These are phyloP conservation scores for Drosophila putrida DNA, from an alignment of 2,888 invertebrate genomes.

Conservation along the genomic window DNA sequence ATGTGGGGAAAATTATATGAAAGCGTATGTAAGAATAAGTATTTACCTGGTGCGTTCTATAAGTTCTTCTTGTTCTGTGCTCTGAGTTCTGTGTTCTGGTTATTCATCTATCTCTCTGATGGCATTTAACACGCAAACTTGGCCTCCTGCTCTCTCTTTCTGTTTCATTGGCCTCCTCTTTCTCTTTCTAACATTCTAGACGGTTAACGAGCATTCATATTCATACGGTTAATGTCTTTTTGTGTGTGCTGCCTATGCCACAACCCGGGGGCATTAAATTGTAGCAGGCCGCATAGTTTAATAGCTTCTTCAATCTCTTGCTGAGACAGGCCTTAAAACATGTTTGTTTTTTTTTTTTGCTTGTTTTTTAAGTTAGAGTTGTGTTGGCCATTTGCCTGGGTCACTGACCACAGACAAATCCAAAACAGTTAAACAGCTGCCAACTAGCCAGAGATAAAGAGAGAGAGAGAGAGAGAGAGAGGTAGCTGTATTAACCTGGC, in stretches of 20 bases:
- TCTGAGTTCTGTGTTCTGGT: conserved; percentile 24
- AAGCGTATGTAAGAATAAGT: conserved; percentile 2
- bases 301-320: conserved; percentile 26
- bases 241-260: conserved; percentile 18
- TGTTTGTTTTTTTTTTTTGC: conserved; percentile 55
- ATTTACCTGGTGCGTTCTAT: conserved; percentile 40
- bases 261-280: conserved; percentile 48
- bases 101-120: conserved; percentile 42
- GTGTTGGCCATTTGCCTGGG: conserved; percentile 42
- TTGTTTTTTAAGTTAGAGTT: background rate
- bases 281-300: conserved; percentile 48
- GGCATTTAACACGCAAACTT: conserved; percentile 63
- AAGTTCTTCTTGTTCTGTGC: conserved; percentile 30
- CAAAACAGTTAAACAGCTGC: conserved; percentile 64
- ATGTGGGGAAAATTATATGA: conserved; percentile 45
- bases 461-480: background rate
- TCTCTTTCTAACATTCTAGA: background rate
- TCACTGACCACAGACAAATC: conserved; percentile 79
- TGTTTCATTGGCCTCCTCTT: background rate
- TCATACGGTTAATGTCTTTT: conserved; percentile 70
- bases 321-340: conserved; percentile 52
- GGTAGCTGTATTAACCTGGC: conserved; percentile 20
- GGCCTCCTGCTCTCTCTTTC: background rate
- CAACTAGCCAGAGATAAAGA: conserved; percentile 7
- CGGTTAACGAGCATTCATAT: conserved; percentile 69